Percentiles rank a stretch among this genome's conserved stretches.
phyloP scores from a whole-genome alignment of 1,140 invertebrate genomes.

The Pseudoatta argentina region DNA sequence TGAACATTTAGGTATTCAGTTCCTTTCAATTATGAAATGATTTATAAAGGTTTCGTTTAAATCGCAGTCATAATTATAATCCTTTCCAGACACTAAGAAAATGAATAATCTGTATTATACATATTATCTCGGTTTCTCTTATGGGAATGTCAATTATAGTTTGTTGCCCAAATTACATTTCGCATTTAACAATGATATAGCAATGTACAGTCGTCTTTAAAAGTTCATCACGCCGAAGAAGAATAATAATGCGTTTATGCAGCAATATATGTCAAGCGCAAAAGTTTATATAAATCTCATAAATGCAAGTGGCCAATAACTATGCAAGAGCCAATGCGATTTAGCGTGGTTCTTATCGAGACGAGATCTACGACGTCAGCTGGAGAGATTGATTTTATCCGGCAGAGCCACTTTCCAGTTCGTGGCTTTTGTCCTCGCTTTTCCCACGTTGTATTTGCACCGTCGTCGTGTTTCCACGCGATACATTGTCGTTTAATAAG shows the following conservation, averaged over 20 bases:
- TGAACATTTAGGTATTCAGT: background rate
- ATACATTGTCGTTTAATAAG: slow-evolving; percentile 57
- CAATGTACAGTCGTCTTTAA: background rate
- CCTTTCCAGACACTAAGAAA: background rate
- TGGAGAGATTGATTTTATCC: slow-evolving; percentile 59
- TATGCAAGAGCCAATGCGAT: slow-evolving; percentile 41
- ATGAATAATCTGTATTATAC: slow-evolving; percentile 1
- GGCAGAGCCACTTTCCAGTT: slow-evolving; percentile 12
- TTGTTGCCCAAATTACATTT: slow-evolving; percentile 9
- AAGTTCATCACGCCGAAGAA: background rate
- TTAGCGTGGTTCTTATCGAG: slow-evolving; percentile 26
- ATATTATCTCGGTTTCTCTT: background rate
- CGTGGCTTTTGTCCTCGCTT: slow-evolving; percentile 29
- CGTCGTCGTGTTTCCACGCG: background rate
- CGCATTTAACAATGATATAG: background rate
- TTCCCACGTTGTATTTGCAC: slow-evolving; percentile 36
- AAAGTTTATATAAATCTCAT: slow-evolving; percentile 30
- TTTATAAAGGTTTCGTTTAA: background rate
- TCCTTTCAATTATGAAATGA: background rate
- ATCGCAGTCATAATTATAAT: slow-evolving; percentile 6
- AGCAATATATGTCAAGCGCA: background rate
- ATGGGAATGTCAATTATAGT: background rate
- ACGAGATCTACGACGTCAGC: slow-evolving; percentile 20
- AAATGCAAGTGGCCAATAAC: slow-evolving; percentile 43
- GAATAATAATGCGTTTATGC: background rate